These are phyloP conservation scores for Dolichopus griseipennis DNA, from an alignment of 2,888 invertebrate genomes.

Conservation along the genomic window DNA sequence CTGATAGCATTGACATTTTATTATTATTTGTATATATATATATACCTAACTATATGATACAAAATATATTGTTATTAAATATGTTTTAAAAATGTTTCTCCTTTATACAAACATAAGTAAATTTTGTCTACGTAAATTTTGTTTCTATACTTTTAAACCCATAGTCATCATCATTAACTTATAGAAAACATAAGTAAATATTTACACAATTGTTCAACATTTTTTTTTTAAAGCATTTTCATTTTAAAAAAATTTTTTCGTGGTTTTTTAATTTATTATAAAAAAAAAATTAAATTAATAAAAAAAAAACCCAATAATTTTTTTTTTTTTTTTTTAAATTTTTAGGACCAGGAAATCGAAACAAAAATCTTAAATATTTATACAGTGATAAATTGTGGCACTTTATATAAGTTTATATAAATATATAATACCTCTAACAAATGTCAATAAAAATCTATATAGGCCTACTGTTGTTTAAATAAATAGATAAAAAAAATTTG, in stretches of 20 bases:
- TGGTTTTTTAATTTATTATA: background rate
- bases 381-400: background rate
- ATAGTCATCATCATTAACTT: background rate
- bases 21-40: no score
- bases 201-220: slow-evolving; percentile 3
- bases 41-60: no score
- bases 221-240: background rate
- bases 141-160: no score
- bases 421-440: no score
- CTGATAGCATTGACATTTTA: no score
- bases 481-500: background rate
- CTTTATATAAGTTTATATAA: background rate
- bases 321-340: background rate
- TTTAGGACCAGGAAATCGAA: background rate
- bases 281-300: background rate
- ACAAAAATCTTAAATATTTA: background rate
- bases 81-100: no score
- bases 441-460: background rate
- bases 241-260: background rate
- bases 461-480: background rate
- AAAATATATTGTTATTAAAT: no score
- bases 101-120: no score
- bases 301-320: background rate
- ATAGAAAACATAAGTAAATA: slow-evolving; percentile 1
- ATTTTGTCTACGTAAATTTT: no score